A percentile compares a stretch with the other conserved stretches of the same genome.
These are phyloP conservation scores for Drosophila persimilis DNA, from an alignment of 1,140 invertebrate genomes.

Conservation along the genomic window DNA sequence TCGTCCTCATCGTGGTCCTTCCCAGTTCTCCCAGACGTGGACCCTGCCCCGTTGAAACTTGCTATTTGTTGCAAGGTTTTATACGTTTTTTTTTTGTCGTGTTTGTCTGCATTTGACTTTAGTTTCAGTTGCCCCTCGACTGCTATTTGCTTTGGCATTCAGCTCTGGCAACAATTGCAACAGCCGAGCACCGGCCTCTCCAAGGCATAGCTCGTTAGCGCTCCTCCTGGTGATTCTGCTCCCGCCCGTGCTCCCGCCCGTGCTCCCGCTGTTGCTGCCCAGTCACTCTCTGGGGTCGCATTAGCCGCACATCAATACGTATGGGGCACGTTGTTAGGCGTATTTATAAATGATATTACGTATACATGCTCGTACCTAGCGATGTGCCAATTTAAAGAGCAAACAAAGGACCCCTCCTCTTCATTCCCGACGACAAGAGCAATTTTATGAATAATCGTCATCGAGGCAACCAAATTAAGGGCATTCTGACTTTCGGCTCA, in stretches of 20 bases:
- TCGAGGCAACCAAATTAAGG: background rate
- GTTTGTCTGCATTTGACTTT: slow-evolving; percentile 66
- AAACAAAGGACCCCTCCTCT: slow-evolving; percentile 44
- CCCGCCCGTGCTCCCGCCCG: background rate
- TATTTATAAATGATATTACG: slow-evolving; percentile 79
- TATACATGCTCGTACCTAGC: slow-evolving; percentile 41
- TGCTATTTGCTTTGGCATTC: slow-evolving; percentile 81
- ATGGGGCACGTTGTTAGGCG: slow-evolving; percentile 64
- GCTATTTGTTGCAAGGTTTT: slow-evolving; percentile 39
- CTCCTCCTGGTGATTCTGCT: slow-evolving; percentile 33
- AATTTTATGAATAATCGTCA: slow-evolving; percentile 10
- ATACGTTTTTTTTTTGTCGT: slow-evolving; percentile 34
- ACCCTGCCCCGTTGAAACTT: slow-evolving; percentile 24
- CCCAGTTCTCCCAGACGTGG: background rate
- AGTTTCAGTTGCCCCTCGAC: slow-evolving; percentile 70
- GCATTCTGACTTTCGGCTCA: slow-evolving; percentile 6
- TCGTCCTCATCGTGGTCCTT: no score
- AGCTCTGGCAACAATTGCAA: slow-evolving; percentile 79
- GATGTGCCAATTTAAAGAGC: slow-evolving; percentile 67
- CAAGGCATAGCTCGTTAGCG: slow-evolving; percentile 79
- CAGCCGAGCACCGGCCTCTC: slow-evolving; percentile 47
- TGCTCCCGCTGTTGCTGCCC: slow-evolving; percentile 23
- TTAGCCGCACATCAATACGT: slow-evolving; percentile 76
- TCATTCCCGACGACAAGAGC: slow-evolving; percentile 15
- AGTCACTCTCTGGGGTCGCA: slow-evolving; percentile 75